phyloP scores from a whole-genome alignment of 1,140 invertebrate genomes.

The Trachelipus rathkii region DNA sequence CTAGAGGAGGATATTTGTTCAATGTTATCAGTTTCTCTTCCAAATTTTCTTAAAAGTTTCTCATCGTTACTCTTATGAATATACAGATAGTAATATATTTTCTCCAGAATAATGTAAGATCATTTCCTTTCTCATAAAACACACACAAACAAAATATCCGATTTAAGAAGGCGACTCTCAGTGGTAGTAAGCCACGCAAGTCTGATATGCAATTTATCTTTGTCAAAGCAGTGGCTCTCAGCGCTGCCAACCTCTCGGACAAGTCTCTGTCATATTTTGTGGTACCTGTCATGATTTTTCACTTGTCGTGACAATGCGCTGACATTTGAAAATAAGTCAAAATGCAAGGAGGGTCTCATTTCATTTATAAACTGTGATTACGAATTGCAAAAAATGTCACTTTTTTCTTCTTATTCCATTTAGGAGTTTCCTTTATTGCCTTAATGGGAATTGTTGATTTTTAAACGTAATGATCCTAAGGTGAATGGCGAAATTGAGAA shows the following conservation, averaged over 20 bases:
- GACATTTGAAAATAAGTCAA: slow-evolving; percentile 13
- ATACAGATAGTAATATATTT: no score
- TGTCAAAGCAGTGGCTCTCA: slow-evolving; percentile 6
- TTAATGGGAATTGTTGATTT: not conserved
- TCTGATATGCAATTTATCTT: not conserved
- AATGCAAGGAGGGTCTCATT: not conserved
- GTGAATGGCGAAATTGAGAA: not conserved
- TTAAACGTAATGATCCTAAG: not conserved
- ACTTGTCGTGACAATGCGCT: not conserved
- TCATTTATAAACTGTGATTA: not conserved
- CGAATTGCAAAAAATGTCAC: slow-evolving; percentile 5
- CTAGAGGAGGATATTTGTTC: no score
- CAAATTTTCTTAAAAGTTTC: no score
- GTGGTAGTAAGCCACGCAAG: not conserved
- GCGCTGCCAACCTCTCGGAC: not conserved
- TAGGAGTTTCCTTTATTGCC: not conserved
- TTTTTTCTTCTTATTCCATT: not conserved
- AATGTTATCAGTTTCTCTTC: no score
- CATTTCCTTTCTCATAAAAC: no score
- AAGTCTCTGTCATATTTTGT: slow-evolving; percentile 8
- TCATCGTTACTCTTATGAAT: no score
- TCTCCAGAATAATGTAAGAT: no score
- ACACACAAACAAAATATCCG: no score
- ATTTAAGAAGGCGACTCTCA: no score
- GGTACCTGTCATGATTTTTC: slow-evolving; percentile 12